Evolutionary conservation across 2,888 invertebrate species (phyloP).

Genomic region (Hermaeophaga mercurialis): DNA sequence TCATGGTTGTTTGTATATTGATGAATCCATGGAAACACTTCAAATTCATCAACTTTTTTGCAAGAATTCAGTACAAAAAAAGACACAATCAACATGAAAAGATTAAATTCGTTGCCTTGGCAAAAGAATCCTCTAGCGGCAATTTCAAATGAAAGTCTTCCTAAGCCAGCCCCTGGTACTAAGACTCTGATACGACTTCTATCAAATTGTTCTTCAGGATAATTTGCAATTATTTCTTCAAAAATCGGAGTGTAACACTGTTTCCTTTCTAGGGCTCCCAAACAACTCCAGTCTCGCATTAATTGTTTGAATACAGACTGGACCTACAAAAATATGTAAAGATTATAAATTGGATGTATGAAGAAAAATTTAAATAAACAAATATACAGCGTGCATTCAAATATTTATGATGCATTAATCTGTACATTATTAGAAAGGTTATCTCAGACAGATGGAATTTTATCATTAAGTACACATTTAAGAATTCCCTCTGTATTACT

Average conservation of each 20-base stretch:
- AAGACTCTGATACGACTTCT: constrained; percentile 71
- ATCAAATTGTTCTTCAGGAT: constrained; percentile 67
- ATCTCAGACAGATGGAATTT: too few species aligned
- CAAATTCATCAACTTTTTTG: constrained; percentile 72
- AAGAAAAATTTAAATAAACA: too few species aligned
- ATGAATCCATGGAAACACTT: constrained; percentile 93
- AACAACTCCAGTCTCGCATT: constrained; percentile 94
- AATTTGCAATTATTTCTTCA: constrained; percentile 76
- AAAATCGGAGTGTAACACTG: constrained; percentile 91
- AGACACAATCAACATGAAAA: constrained; percentile 96
- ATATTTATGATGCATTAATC: too few species aligned
- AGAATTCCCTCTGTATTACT: too few species aligned
- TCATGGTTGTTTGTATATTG: constrained; percentile 89
- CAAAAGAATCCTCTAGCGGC: constrained; percentile 88
- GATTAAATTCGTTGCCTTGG: constrained; percentile 97
- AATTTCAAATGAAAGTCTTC: constrained; percentile 92
- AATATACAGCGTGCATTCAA: too few species aligned
- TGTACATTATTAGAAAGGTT: too few species aligned
- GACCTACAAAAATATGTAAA: constrained; percentile 61
- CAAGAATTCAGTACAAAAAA: constrained; percentile 94
- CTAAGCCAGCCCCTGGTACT: constrained; percentile 97
- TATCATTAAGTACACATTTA: too few species aligned
- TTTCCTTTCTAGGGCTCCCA: constrained; percentile 80
- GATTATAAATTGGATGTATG: too few species aligned
- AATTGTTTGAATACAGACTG: constrained; percentile 94